These are phyloP conservation scores for Myopa tessellatipennis DNA, from an alignment of 2,888 invertebrate genomes.

Conservation along the genomic window DNA sequence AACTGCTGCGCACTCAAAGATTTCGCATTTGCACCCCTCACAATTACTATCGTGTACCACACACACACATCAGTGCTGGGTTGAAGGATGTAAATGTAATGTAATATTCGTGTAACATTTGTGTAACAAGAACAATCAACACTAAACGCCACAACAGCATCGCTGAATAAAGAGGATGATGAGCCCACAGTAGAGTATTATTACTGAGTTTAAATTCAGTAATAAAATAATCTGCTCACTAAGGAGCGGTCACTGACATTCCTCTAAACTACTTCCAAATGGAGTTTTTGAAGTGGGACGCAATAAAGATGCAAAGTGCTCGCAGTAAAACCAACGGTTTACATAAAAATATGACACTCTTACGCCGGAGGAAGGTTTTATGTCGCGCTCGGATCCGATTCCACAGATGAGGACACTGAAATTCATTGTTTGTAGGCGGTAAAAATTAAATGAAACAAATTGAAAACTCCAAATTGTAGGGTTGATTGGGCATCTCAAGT, in stretches of 20 bases:
- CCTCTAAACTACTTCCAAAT: background rate
- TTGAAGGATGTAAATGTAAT: conserved; percentile 24
- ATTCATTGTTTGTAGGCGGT: background rate
- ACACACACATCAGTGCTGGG: background rate
- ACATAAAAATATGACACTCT: conserved; percentile 29
- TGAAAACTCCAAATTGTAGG: background rate
- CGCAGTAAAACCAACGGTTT: conserved; percentile 2
- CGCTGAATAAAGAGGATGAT: no score
- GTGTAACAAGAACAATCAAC: conserved; percentile 28
- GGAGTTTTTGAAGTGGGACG: no score
- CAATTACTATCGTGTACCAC: background rate
- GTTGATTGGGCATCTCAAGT: conserved; percentile 21
- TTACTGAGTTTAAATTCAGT: no score
- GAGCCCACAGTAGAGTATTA: no score
- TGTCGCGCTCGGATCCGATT: background rate
- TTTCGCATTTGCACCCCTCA: conserved; percentile 5
- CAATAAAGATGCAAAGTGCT: background rate
- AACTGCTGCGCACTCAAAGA: conserved; percentile 11
- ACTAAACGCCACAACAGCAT: background rate
- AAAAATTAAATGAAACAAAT: conserved; percentile 10
- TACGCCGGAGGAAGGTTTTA: background rate
- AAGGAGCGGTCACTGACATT: conserved; percentile 3
- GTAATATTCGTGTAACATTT: conserved; percentile 36
- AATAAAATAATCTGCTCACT: background rate
- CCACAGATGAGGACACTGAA: background rate